These are phyloP conservation scores for Lutra lutra DNA, from an alignment of 2,797 vertebrate genomes.

Conservation along the genomic window DNA sequence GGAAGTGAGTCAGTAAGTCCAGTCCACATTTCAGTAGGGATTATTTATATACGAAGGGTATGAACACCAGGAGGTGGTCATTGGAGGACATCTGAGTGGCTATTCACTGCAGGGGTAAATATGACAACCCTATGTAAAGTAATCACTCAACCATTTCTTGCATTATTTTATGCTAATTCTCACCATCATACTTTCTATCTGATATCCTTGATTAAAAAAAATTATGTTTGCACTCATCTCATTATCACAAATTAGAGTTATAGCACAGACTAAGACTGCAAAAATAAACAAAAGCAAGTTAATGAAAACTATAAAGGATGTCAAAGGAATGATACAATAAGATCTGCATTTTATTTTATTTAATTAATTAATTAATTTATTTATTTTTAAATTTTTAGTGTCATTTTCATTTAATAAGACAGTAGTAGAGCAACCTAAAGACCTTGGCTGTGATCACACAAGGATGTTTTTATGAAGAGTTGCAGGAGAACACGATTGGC, in stretches of 20 bases:
- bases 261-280: neutral
- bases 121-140: neutral
- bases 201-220: neutral
- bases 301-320: neutral
- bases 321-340: neutral
- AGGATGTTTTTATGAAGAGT: neutral
- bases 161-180: neutral
- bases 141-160: neutral
- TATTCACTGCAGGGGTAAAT: neutral
- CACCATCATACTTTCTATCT: neutral
- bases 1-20: neutral
- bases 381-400: conserved; percentile 35
- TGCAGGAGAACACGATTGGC: neutral
- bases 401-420: conserved; percentile 76
- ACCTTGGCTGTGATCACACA: neutral
- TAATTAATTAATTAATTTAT: no score
- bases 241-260: neutral
- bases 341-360: neutral
- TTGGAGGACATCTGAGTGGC: neutral
- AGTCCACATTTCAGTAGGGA: neutral
- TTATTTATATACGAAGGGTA: neutral
- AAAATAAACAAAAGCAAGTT: conserved; percentile 17
- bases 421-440: conserved; percentile 26
- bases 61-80: neutral
- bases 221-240: neutral